These are phyloP conservation scores for Tychaedon coryphoeus DNA, from an alignment of 2,113 vertebrate species.

Conservation along the genomic window DNA sequence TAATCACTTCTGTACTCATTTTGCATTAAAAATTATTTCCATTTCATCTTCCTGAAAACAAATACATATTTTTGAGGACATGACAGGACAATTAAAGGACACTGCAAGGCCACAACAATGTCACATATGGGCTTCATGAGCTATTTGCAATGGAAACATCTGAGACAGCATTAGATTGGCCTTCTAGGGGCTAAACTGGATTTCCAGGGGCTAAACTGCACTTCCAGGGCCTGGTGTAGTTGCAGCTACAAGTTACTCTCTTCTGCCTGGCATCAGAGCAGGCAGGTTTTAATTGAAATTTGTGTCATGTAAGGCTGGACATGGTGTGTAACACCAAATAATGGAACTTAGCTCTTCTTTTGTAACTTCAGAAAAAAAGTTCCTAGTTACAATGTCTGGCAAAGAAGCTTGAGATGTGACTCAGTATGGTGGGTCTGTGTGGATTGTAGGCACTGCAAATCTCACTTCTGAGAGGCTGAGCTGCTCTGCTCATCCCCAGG, in stretches of 20 bases:
- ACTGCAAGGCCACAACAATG: not conserved
- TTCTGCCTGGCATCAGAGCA: not conserved
- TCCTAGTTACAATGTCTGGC: not conserved
- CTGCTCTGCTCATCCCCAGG: not conserved
- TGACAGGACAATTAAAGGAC: not conserved
- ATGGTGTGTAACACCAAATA: not conserved
- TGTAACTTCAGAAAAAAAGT: not conserved
- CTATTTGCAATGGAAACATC: not conserved
- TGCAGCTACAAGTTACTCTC: not conserved
- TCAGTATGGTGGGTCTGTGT: not conserved
- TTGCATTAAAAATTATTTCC: conserved; percentile 26
- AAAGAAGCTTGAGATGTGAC: not conserved
- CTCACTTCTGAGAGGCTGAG: not conserved
- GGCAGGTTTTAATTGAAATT: not conserved
- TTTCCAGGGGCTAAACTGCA: not conserved
- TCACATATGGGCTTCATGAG: not conserved
- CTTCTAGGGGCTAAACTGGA: not conserved
- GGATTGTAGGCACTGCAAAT: accelerated
- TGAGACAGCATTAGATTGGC: not conserved
- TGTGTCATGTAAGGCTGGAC: not conserved
- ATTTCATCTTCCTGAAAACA: not conserved
- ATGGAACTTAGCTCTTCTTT: not conserved
- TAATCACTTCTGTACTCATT: not conserved
- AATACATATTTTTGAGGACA: not conserved
- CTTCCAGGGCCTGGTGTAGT: not conserved